Percentiles rank a stretch among this genome's conserved stretches.
phyloP scores from a whole-genome alignment of 2,888 invertebrate genomes.

The Pseudococcus viburni region DNA sequence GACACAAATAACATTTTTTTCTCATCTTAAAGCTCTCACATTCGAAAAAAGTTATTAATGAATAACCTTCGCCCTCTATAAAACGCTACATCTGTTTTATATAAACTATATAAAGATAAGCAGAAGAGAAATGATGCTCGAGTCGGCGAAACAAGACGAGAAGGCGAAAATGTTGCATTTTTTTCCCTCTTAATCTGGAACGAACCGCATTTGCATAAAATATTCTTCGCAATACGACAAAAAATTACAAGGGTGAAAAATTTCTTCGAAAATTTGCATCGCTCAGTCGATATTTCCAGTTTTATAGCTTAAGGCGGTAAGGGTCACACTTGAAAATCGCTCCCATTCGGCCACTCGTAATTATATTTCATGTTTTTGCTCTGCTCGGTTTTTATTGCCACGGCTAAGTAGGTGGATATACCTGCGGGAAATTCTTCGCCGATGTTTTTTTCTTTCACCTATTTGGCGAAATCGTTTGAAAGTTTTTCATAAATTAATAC shows the following conservation, averaged over 20 bases:
- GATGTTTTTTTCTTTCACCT: not conserved
- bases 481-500: not conserved
- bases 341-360: constrained; percentile 3
- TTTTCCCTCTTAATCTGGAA: not conserved
- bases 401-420: not conserved
- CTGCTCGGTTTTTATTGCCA: not conserved
- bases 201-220: constrained; percentile 1
- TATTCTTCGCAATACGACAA: not conserved
- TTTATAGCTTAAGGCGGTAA: not conserved
- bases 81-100: constrained; percentile 15
- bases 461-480: not conserved
- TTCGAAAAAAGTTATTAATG: constrained; percentile 11
- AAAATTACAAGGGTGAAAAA: constrained; percentile 11
- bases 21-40: not conserved
- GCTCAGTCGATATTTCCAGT: not conserved
- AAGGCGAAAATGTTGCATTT: constrained; percentile 20
- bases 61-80: constrained; percentile 13
- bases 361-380: not conserved
- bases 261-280: constrained; percentile 3
- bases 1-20: not conserved
- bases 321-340: not conserved
- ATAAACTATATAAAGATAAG: constrained; percentile 1
- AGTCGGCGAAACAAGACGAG: not conserved
- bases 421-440: not conserved
- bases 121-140: constrained; percentile 11